Evolutionary conservation across 2,113 vertebrate genomes (phyloP).

Genomic region (Actinemys pallida): DNA sequence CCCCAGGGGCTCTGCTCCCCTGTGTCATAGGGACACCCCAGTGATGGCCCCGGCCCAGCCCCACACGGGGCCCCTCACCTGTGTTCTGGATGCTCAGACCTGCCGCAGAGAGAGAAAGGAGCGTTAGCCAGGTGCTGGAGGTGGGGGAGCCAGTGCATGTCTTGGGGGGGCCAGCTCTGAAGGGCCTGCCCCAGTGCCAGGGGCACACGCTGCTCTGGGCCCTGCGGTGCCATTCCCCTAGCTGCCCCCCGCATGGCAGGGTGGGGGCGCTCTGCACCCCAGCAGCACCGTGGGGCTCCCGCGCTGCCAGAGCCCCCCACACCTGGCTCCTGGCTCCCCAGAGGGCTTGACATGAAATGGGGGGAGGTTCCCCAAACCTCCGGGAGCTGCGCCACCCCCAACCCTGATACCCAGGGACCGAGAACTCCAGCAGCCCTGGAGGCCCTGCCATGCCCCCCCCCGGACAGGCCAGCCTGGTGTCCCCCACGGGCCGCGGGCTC

Average conservation of each 20-base stretch:
- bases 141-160: no score
- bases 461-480: background rate
- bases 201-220: no score
- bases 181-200: no score
- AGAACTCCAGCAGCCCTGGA: background rate
- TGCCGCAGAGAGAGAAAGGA: background rate
- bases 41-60: background rate
- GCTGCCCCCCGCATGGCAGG: background rate
- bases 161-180: background rate
- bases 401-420: no score
- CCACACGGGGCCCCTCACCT: conserved; percentile 1
- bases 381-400: no score
- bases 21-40: background rate
- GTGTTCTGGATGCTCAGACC: conserved; percentile 33
- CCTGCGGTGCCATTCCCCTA: no score
- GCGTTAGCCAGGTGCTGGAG: background rate
- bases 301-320: background rate
- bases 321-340: background rate
- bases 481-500: background rate
- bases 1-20: background rate
- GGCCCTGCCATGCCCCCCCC: background rate
- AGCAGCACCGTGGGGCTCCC: background rate
- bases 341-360: background rate
- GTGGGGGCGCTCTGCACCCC: background rate
- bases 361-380: no score